phyloP scores from a whole-genome alignment of 2,888 invertebrate genomes.

The Conops quadrifasciatus region DNA sequence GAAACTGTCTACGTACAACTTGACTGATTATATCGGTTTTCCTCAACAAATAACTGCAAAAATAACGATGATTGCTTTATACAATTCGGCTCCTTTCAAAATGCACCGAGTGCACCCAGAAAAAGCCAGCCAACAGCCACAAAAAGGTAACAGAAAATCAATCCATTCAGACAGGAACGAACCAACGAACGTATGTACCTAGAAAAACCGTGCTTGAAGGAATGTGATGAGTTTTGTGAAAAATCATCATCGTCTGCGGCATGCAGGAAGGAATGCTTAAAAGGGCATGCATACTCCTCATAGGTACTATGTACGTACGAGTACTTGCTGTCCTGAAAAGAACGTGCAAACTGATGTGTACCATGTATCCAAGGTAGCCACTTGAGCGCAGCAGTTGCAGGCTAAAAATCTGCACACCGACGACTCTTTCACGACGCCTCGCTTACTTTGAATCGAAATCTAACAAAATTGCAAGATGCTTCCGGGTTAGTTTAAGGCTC shows the following conservation, averaged over 20 bases:
- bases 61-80: not conserved
- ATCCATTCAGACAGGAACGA: not conserved
- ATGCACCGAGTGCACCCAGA: not conserved
- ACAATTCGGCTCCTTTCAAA: not conserved
- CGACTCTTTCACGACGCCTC: too few species aligned
- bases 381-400: too few species aligned
- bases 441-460: not conserved
- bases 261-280: conserved; percentile 2
- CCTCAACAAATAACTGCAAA: not conserved
- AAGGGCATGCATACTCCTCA: too few species aligned
- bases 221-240: conserved; percentile 22
- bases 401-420: too few species aligned
- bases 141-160: not conserved
- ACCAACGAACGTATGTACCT: not conserved
- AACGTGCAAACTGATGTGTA: not conserved
- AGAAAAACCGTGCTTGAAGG: not conserved
- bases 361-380: too few species aligned
- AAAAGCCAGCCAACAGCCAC: not conserved
- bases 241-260: conserved; percentile 21
- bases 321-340: too few species aligned
- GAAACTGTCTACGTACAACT: not conserved
- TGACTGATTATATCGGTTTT: conserved; percentile 1
- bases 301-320: too few species aligned
- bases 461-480: conserved; percentile 14
- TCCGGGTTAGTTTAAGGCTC: not conserved